phyloP scores from a whole-genome alignment of 2,888 invertebrate genomes.

The Morpho achilles region DNA sequence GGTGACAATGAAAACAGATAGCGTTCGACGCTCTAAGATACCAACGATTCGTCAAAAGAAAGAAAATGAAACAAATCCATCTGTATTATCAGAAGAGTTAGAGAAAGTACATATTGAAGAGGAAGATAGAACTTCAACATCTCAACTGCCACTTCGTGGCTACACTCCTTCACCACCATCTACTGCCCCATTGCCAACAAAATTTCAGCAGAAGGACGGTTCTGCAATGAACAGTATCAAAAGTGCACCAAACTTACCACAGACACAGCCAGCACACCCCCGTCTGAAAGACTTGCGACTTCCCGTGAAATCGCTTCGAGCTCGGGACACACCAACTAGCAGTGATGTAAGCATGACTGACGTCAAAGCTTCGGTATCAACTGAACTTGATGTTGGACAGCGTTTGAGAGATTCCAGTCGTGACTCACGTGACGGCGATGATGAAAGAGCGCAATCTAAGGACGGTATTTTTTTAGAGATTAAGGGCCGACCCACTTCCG shows the following conservation, averaged over 20 bases:
- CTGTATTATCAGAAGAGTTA: slow-evolving; percentile 72
- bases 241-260: slow-evolving; percentile 88
- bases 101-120: slow-evolving; percentile 83
- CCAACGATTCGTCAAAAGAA: slow-evolving; percentile 78
- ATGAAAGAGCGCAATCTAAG: slow-evolving; percentile 84
- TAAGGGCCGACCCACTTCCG: slow-evolving; percentile 83
- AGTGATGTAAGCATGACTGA: slow-evolving; percentile 83
- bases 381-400: slow-evolving; percentile 72
- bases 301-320: slow-evolving; percentile 84
- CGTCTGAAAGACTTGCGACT: slow-evolving; percentile 86
- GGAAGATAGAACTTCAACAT: slow-evolving; percentile 75
- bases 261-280: slow-evolving; percentile 82
- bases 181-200: slow-evolving; percentile 89
- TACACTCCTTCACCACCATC: slow-evolving; percentile 91
- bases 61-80: slow-evolving; percentile 63
- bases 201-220: slow-evolving; percentile 86
- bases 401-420: slow-evolving; percentile 71
- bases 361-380: slow-evolving; percentile 72
- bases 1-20: slow-evolving; percentile 77
- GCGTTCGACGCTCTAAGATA: slow-evolving; percentile 78
- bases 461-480: slow-evolving; percentile 86
- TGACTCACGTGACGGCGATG: slow-evolving; percentile 82
- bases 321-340: slow-evolving; percentile 80
- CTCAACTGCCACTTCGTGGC: slow-evolving; percentile 83
- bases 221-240: slow-evolving; percentile 88